These are phyloP conservation scores for Steatocranus sp. DNA, from an alignment of 2,797 vertebrate species.

Conservation along the genomic window DNA sequence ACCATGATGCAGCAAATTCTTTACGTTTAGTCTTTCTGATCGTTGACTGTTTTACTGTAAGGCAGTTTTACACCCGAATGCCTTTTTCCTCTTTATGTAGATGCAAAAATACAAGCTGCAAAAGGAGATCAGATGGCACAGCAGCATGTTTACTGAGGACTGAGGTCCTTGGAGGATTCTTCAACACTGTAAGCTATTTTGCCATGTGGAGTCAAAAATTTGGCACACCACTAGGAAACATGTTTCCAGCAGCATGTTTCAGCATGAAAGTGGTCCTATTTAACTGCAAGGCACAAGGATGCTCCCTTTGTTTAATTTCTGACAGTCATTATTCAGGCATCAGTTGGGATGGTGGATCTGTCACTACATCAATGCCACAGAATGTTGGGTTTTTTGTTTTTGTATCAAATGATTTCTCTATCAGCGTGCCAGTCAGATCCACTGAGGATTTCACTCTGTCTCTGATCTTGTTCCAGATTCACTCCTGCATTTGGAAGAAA, in stretches of 20 bases:
- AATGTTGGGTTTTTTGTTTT: not conserved
- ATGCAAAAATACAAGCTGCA: not conserved
- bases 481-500: conserved; percentile 15
- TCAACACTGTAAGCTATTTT: not conserved
- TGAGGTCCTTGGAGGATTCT: not conserved
- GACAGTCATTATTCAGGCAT: not conserved
- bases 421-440: conserved; percentile 17
- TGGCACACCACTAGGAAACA: not conserved
- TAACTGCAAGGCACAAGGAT: not conserved
- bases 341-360: not conserved
- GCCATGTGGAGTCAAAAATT: not conserved
- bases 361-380: not conserved
- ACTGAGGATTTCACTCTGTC: conserved; percentile 13
- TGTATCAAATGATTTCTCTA: not conserved
- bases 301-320: not conserved
- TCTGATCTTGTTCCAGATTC: conserved; percentile 43
- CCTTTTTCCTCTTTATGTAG: not conserved
- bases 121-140: conserved; percentile 9
- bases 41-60: not conserved
- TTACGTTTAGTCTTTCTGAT: not conserved
- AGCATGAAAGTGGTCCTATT: not conserved
- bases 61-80: not conserved
- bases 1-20: not conserved
- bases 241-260: not conserved
- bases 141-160: not conserved